These are phyloP conservation scores for Pollenia amentaria DNA, from an alignment of 2,888 invertebrate species.

Conservation along the genomic window DNA sequence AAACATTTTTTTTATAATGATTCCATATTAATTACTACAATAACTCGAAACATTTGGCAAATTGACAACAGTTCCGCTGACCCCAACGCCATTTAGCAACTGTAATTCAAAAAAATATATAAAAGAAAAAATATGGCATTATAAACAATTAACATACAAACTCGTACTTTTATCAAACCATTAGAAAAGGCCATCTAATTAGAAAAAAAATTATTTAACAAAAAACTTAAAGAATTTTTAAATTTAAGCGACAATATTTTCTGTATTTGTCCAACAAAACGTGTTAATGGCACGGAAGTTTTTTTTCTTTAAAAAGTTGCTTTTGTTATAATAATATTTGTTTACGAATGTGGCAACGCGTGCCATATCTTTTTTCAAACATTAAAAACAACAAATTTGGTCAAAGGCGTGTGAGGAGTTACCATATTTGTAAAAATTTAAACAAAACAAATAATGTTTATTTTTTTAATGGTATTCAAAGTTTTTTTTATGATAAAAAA, in stretches of 20 bases:
- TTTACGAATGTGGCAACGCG: slow-evolving; percentile 70
- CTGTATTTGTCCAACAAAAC: slow-evolving; percentile 40
- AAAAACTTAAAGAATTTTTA: neutral
- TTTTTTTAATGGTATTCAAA: slow-evolving; percentile 24
- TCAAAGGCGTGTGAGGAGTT: slow-evolving; percentile 39
- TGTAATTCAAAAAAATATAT: slow-evolving; percentile 38
- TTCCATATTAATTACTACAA: slow-evolving; percentile 26
- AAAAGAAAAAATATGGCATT: slow-evolving; percentile 52
- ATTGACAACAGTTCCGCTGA: slow-evolving; percentile 71
- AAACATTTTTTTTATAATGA: neutral
- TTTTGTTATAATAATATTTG: slow-evolving; percentile 36
- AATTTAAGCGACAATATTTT: slow-evolving; percentile 17
- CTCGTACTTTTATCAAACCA: slow-evolving; percentile 3
- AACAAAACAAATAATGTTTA: neutral
- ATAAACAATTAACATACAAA: slow-evolving; percentile 52
- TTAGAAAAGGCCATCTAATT: slow-evolving; percentile 52
- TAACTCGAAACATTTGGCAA: slow-evolving; percentile 54
- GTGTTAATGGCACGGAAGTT: slow-evolving; percentile 73
- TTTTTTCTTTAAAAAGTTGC: slow-evolving; percentile 15
- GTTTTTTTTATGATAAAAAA: slow-evolving; percentile 1
- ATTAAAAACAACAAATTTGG: slow-evolving; percentile 57
- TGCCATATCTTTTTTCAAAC: slow-evolving; percentile 57
- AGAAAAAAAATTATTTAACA: slow-evolving; percentile 1
- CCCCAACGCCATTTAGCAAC: slow-evolving; percentile 43
- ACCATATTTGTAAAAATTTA: slow-evolving; percentile 56